These are phyloP conservation scores for Penaeus monodon DNA, from an alignment of 2,888 invertebrate genomes.

Conservation along the genomic window DNA sequence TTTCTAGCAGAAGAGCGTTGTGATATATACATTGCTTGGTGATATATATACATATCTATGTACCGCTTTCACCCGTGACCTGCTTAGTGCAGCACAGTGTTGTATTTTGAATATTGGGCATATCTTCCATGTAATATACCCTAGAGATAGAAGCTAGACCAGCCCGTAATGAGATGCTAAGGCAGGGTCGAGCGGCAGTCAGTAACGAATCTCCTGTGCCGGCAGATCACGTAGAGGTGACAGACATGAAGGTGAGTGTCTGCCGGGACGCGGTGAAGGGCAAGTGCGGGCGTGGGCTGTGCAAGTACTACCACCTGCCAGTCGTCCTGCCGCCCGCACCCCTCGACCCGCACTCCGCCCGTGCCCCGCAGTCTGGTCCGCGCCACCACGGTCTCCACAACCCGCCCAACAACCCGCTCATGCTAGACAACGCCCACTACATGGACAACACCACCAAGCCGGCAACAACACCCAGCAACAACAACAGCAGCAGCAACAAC, in stretches of 20 bases:
- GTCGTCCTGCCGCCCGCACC: constrained; percentile 88
- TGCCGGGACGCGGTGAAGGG: constrained; percentile 96
- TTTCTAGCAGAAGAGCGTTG: no score
- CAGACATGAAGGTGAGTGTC: constrained; percentile 94
- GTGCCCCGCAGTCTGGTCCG: constrained; percentile 47
- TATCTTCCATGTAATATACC: no score
- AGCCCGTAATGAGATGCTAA: neutral
- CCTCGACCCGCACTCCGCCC: constrained; percentile 76
- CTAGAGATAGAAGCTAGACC: no score
- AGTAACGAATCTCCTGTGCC: constrained; percentile 67
- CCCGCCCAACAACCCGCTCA: constrained; percentile 52
- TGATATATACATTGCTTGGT: no score
- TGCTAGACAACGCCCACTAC: constrained; percentile 48
- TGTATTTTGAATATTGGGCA: neutral
- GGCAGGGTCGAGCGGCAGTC: neutral
- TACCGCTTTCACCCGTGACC: no score
- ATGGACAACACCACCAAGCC: constrained; percentile 34
- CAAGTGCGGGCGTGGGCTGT: constrained; percentile 90
- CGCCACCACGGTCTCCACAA: constrained; percentile 53
- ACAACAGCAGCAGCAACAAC: constrained; percentile 31
- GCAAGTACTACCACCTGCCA: constrained; percentile 98
- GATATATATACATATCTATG: no score
- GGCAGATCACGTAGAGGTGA: constrained; percentile 94
- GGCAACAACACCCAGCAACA: constrained; percentile 15
- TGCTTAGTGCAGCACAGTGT: constrained; percentile 6